phyloP scores from a whole-genome alignment of 2,113 vertebrate genomes.

The Catharus bicknelli region DNA sequence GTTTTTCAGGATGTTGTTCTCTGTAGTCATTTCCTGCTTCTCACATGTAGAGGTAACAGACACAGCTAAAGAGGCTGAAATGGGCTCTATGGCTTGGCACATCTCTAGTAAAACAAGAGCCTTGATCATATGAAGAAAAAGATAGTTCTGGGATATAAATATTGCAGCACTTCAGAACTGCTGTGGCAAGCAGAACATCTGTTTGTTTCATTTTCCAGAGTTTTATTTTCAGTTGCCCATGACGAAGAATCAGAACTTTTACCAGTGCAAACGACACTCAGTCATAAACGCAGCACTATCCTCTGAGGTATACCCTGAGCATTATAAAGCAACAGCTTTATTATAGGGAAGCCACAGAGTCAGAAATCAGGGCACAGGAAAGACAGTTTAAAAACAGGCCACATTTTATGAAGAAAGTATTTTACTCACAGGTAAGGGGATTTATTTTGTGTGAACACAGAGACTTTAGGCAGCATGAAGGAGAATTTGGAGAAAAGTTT shows the following conservation, averaged over 20 bases:
- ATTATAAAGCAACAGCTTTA: conserved; percentile 1
- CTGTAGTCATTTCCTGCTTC: conserved; percentile 48
- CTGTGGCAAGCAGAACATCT: conserved; percentile 57
- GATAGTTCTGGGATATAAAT: conserved; percentile 52
- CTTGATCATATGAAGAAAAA: conserved; percentile 46
- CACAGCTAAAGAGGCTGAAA: not conserved
- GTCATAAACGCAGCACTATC: not conserved
- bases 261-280: not conserved
- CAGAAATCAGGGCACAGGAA: conserved; percentile 3
- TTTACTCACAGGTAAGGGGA: not conserved
- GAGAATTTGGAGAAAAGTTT: not conserved
- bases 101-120: conserved; percentile 53
- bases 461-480: not conserved
- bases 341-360: not conserved
- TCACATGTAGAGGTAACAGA: conserved; percentile 18
- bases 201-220: conserved; percentile 58
- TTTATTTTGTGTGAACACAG: conserved; percentile 11
- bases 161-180: not conserved
- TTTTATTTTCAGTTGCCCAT: conserved; percentile 53
- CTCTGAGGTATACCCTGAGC: not conserved
- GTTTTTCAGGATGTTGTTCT: not conserved
- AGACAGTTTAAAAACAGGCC: not conserved
- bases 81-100: conserved; percentile 24
- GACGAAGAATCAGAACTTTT: not conserved
- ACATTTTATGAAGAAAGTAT: not conserved